These are phyloP conservation scores for Psittacula cyanocephala DNA, from an alignment of 2,113 vertebrate species.

Conservation along the genomic window DNA sequence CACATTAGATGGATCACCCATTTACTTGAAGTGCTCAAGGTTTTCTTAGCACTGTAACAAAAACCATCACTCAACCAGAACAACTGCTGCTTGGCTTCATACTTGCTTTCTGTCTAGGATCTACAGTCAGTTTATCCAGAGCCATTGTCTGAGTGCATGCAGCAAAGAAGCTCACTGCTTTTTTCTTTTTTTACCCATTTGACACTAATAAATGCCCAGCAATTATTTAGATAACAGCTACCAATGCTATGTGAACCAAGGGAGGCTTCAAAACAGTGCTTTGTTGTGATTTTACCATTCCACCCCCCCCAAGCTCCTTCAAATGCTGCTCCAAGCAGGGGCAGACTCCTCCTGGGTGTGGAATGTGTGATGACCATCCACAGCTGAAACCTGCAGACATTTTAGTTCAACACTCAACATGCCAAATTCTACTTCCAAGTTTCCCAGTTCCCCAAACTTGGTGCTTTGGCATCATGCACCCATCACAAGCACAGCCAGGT, in stretches of 20 bases:
- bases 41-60: background rate
- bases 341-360: background rate
- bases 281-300: background rate
- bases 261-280: background rate
- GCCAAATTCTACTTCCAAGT: background rate
- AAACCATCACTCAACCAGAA: background rate
- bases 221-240: background rate
- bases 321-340: no score
- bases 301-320: background rate
- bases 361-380: background rate
- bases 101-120: background rate
- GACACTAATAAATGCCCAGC: background rate
- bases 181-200: background rate
- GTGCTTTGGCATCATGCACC: background rate
- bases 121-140: background rate
- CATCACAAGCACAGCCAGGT: background rate
- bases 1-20: background rate
- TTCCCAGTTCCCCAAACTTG: background rate
- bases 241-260: background rate
- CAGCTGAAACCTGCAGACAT: background rate
- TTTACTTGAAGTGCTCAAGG: background rate
- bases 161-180: background rate
- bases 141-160: background rate
- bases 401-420: background rate
- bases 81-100: background rate